Evolutionary conservation across 2,888 invertebrate genomes (phyloP).

Genomic region (Cheilosia vernalis): DNA sequence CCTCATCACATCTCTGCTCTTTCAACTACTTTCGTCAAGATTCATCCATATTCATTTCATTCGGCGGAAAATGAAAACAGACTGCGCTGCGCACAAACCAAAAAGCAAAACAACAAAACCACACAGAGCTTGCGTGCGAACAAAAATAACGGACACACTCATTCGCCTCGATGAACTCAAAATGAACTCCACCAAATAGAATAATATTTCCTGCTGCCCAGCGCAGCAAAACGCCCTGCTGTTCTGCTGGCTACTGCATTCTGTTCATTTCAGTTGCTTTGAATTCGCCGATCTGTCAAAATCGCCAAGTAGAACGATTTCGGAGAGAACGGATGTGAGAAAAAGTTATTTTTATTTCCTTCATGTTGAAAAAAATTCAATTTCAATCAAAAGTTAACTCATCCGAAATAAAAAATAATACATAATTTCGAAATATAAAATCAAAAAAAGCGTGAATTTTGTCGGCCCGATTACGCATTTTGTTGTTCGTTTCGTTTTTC

Average conservation of each 20-base stretch:
- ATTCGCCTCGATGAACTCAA: conserved; percentile 17
- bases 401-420: not conserved
- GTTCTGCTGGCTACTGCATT: conserved; percentile 54
- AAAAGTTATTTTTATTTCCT: conserved; percentile 48
- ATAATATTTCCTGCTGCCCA: conserved; percentile 36
- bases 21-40: conserved; percentile 10
- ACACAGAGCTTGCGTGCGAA: conserved; percentile 7
- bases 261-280: conserved; percentile 75
- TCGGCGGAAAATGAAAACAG: not conserved
- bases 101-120: not conserved
- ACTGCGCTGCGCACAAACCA: not conserved
- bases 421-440: not conserved
- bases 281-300: conserved; percentile 76
- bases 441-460: conserved; percentile 18
- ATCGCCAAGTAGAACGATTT: conserved; percentile 68
- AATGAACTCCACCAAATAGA: conserved; percentile 14
- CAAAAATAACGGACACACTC: conserved; percentile 50
- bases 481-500: conserved; percentile 32
- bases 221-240: conserved; percentile 18
- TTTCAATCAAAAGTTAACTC: conserved; percentile 21
- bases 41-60: conserved; percentile 20
- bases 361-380: conserved; percentile 23
- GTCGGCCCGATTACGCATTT: conserved; percentile 27
- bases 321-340: conserved; percentile 73
- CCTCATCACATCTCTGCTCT: conserved; percentile 13